phyloP scores from a whole-genome alignment of 2,113 vertebrate genomes.

The Solea solea region DNA sequence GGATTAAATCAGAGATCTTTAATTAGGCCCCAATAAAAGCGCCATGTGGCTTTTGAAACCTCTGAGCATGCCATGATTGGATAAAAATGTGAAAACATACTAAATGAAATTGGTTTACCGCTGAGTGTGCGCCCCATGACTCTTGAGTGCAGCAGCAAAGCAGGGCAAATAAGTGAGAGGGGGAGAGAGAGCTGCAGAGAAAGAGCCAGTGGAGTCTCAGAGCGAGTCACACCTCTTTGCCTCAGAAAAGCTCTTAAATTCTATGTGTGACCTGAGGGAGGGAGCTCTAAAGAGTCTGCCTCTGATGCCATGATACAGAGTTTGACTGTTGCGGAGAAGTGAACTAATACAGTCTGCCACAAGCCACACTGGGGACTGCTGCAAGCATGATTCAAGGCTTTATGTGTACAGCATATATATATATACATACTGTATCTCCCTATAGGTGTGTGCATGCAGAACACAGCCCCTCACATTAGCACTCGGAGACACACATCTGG shows the following conservation, averaged over 20 bases:
- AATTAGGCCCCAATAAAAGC: conserved; percentile 82
- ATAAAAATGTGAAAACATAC: conserved; percentile 82
- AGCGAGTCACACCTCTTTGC: conserved; percentile 76
- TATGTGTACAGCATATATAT: conserved; percentile 23
- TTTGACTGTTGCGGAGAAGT: conserved; percentile 56
- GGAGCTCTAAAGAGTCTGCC: conserved; percentile 59
- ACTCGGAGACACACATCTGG: conserved; percentile 55
- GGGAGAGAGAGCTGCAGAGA: conserved; percentile 54
- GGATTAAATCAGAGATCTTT: conserved; percentile 84
- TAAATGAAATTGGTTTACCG: conserved; percentile 82
- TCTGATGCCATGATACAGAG: conserved; percentile 67
- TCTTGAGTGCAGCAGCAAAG: conserved; percentile 69
- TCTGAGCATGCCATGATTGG: conserved; percentile 78
- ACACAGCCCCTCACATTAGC: conserved; percentile 33
- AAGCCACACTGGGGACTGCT: conserved; percentile 44
- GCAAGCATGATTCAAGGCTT: conserved; percentile 45
- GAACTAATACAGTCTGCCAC: conserved; percentile 63
- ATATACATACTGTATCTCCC: too few relatives aligned
- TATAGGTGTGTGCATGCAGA: conserved; percentile 34
- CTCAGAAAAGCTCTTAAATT: conserved; percentile 77
- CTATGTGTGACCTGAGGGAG: conserved; percentile 72
- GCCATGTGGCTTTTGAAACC: conserved; percentile 76
- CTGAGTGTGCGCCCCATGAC: conserved; percentile 72
- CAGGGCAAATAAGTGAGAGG: conserved; percentile 60
- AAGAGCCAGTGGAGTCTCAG: conserved; percentile 65